These are phyloP conservation scores for Aurelia aurita DNA, from an alignment of 30 jellyfish, hydroid and myxozoan genomes.

Conservation along the genomic window DNA sequence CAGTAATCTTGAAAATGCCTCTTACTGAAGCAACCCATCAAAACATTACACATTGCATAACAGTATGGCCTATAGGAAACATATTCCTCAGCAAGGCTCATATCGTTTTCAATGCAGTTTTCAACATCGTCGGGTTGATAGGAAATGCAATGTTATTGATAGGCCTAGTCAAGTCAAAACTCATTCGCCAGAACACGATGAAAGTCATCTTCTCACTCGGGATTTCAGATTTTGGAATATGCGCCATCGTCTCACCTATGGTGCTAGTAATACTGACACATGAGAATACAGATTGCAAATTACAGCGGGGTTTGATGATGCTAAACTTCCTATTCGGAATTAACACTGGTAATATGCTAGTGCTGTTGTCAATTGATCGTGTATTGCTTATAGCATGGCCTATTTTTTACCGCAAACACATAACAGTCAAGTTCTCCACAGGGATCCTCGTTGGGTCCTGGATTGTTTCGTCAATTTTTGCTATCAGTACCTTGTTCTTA, in stretches of 20 bases:
- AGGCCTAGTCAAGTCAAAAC: conserved; percentile 53
- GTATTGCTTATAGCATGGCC: conserved; percentile 61
- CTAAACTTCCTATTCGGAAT: conserved; percentile 34
- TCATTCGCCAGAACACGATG: conserved; percentile 54
- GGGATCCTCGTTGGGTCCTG: conserved; percentile 19
- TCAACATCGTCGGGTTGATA: conserved; percentile 3
- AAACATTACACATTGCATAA: conserved; percentile 49
- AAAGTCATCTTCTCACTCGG: conserved; percentile 48
- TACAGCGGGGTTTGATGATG: background rate
- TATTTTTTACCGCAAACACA: conserved; percentile 30
- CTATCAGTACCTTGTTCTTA: conserved; percentile 11
- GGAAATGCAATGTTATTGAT: conserved; percentile 33
- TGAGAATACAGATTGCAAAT: background rate
- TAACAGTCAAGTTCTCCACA: conserved; percentile 13
- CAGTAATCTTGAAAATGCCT: conserved; percentile 9
- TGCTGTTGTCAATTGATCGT: conserved; percentile 46
- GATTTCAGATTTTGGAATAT: conserved; percentile 49
- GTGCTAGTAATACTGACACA: background rate
- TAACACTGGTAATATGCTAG: conserved; percentile 55
- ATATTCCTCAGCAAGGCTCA: conserved; percentile 3
- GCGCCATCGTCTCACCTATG: conserved; percentile 26
- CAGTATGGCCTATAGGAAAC: conserved; percentile 64
- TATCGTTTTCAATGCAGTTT: conserved; percentile 3
- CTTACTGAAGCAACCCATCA: conserved; percentile 12
- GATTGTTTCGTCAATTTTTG: conserved; percentile 20